Evolutionary conservation across 2,113 vertebrate genomes (phyloP).

Genomic region (Numida meleagris): DNA sequence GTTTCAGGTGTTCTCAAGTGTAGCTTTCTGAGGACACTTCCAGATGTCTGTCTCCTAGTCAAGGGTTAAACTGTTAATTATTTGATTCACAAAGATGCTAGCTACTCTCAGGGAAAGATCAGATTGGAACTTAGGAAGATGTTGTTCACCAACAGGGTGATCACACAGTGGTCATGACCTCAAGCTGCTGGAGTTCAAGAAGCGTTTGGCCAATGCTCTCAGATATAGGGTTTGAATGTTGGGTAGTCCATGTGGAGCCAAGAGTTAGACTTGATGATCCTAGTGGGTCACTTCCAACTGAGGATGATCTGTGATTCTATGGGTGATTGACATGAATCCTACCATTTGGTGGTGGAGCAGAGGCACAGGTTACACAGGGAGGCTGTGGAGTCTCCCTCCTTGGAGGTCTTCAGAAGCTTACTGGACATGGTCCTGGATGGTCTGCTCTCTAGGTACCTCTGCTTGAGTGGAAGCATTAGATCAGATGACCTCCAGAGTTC

Average conservation of each 20-base stretch:
- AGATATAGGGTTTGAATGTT: too few species aligned
- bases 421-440: not conserved
- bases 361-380: not conserved
- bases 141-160: too few species aligned
- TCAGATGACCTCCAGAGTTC: not conserved
- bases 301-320: too few species aligned
- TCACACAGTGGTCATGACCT: too few species aligned
- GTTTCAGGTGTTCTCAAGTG: not conserved
- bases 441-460: not conserved
- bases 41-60: not conserved
- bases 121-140: too few species aligned
- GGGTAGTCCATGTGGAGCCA: too few species aligned
- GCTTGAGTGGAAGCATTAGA: too few species aligned
- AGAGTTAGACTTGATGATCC: too few species aligned
- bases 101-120: too few species aligned
- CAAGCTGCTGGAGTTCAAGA: too few species aligned
- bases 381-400: not conserved
- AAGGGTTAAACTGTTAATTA: not conserved
- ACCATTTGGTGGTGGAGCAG: not conserved
- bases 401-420: not conserved
- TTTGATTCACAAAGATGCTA: not conserved
- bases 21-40: not conserved
- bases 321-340: not conserved
- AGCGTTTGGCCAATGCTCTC: too few species aligned
- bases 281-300: too few species aligned